A percentile compares a stretch with the other conserved stretches of the same genome.
Evolutionary conservation across 2,888 invertebrate species (phyloP).

Genomic region (Xiphydria camelus): DNA sequence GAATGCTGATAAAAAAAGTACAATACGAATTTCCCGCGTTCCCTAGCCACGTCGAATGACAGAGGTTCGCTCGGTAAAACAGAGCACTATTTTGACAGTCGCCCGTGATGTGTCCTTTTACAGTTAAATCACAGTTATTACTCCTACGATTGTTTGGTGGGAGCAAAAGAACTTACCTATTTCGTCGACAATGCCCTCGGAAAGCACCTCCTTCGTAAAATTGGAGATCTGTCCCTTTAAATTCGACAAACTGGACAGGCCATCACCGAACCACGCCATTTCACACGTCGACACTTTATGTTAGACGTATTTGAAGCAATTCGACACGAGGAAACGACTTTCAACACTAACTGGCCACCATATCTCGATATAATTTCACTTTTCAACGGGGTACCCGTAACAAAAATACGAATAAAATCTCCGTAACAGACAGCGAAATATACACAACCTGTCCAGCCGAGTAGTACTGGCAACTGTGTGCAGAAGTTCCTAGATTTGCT

Average conservation of each 20-base stretch:
- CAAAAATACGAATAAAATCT: conserved; percentile 3
- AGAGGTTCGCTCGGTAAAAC: conserved; percentile 37
- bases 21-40: neutral
- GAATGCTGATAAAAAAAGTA: neutral
- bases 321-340: too few species aligned
- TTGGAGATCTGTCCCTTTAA: conserved; percentile 86
- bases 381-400: neutral
- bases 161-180: conserved; percentile 56
- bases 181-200: conserved; percentile 70
- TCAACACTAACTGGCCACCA: neutral
- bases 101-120: conserved; percentile 34
- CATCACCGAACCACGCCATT: conserved; percentile 57
- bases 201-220: conserved; percentile 87
- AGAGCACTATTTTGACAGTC: conserved; percentile 51
- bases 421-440: neutral
- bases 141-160: neutral
- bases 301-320: neutral
- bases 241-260: conserved; percentile 58
- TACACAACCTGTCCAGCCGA: conserved; percentile 1
- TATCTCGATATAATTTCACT: neutral
- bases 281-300: conserved; percentile 44
- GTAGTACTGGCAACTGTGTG: neutral
- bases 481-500: neutral
- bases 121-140: conserved; percentile 1
- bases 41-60: neutral